These are phyloP conservation scores for Abrostola triplasia DNA, from an alignment of 2,888 invertebrate species.

Conservation along the genomic window DNA sequence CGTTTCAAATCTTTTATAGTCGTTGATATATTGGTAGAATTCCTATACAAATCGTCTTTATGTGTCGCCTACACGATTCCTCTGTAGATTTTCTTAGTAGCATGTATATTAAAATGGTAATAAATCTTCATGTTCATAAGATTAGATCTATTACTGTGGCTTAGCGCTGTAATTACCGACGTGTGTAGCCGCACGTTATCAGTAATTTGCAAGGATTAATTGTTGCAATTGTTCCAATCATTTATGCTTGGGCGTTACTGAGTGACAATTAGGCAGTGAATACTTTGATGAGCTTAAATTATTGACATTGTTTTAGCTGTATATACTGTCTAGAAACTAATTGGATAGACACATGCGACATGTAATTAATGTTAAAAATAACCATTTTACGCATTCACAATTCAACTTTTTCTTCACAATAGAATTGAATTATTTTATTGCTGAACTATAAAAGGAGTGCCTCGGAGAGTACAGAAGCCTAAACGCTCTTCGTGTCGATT, in stretches of 20 bases:
- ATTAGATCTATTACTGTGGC: neutral
- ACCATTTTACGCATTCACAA: no score
- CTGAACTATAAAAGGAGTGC: no score
- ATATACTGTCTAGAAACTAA: neutral
- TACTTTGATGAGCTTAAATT: conserved; percentile 4
- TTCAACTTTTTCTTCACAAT: no score
- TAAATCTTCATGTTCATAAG: neutral
- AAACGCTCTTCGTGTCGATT: no score
- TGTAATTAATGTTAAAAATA: neutral
- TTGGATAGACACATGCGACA: neutral
- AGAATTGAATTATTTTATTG: no score
- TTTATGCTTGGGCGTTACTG: neutral
- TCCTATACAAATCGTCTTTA: no score
- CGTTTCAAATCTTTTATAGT: no score
- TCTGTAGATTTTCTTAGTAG: neutral
- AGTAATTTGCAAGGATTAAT: neutral
- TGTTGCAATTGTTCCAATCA: neutral
- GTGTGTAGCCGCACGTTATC: neutral
- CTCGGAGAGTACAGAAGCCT: no score
- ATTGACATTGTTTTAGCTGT: conserved; percentile 6
- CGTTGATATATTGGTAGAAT: no score
- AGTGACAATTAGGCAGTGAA: conserved; percentile 10
- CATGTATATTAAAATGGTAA: neutral
- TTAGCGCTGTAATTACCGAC: neutral
- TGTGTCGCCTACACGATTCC: no score